Conservation (phyloP, 1,140 invertebrate genomes). For the Dufourea novaeangliae region DNA sequence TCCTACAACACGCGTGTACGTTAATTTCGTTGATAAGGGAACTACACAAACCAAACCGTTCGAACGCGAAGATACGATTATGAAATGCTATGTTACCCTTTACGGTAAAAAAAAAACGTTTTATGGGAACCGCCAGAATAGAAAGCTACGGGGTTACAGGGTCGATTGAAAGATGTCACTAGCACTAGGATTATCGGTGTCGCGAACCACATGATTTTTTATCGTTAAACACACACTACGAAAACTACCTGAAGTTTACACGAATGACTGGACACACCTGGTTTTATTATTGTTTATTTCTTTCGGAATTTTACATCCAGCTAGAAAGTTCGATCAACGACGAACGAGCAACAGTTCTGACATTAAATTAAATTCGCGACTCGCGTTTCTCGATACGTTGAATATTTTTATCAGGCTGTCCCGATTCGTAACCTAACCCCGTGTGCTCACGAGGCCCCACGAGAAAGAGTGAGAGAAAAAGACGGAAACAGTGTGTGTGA, state of each 20-base stretch:
- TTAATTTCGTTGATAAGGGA: too few species aligned
- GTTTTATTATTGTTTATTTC: not conserved
- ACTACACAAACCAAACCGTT: too few species aligned
- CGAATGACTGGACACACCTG: too few species aligned
- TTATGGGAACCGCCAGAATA: not conserved
- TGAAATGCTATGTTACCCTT: not conserved
- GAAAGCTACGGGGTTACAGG: not conserved
- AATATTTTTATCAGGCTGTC: slow-evolving; percentile 55
- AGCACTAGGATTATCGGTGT: not conserved
- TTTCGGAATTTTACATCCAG: too few species aligned
- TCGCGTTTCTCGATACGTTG: slow-evolving; percentile 40
- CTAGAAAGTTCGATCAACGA: not conserved
- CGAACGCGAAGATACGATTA: too few species aligned
- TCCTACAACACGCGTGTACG: not conserved
- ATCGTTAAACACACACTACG: not conserved
- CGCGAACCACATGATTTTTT: not conserved
- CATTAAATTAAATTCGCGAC: not conserved
- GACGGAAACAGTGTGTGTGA: not conserved
- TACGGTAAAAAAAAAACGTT: not conserved
- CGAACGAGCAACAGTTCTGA: not conserved
- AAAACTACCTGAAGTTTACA: not conserved
- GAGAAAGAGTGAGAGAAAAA: slow-evolving; percentile 3
- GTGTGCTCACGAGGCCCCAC: slow-evolving; percentile 29
- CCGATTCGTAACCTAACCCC: slow-evolving; percentile 35
- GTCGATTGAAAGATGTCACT: not conserved